phyloP scores from a whole-genome alignment of 1,140 invertebrate genomes.

The Drosophila oshimai region DNA sequence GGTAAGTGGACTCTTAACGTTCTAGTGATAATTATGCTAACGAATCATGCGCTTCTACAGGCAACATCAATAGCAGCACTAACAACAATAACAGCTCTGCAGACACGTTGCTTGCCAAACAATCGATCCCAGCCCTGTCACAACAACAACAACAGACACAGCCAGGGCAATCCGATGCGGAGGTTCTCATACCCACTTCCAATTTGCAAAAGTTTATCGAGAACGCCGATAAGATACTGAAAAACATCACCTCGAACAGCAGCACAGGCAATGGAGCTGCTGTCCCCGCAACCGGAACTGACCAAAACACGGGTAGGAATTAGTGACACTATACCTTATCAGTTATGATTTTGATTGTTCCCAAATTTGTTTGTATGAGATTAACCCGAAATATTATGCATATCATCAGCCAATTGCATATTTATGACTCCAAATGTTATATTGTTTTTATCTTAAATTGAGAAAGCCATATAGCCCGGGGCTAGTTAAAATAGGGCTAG shows the following conservation, averaged over 20 bases:
- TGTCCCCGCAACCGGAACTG: constrained; percentile 26
- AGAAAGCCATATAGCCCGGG: too few species aligned
- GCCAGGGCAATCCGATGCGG: constrained; percentile 50
- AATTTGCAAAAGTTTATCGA: constrained; percentile 82
- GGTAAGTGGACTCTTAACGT: constrained; percentile 35
- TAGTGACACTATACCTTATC: too few species aligned
- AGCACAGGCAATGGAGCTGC: constrained; percentile 29
- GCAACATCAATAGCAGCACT: constrained; percentile 67
- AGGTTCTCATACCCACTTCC: constrained; percentile 76
- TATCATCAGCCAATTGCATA: too few species aligned
- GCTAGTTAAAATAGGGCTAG: too few species aligned
- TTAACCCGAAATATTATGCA: too few species aligned
- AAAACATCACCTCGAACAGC: constrained; percentile 71
- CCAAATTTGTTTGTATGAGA: too few species aligned
- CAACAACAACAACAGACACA: constrained; percentile 37
- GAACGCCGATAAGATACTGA: constrained; percentile 81
- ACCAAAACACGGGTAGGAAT: constrained; percentile 62
- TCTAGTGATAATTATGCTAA: constrained; percentile 20
- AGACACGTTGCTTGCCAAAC: constrained; percentile 42
- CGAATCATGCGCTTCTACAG: constrained; percentile 20
- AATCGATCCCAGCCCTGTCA: constrained; percentile 20
- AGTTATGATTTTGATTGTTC: too few species aligned
- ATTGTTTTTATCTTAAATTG: too few species aligned
- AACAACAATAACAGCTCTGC: constrained; percentile 48
- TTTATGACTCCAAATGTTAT: too few species aligned